Evolutionary conservation across 1,140 invertebrate genomes (phyloP).

Genomic region (Nomia melanderi): DNA sequence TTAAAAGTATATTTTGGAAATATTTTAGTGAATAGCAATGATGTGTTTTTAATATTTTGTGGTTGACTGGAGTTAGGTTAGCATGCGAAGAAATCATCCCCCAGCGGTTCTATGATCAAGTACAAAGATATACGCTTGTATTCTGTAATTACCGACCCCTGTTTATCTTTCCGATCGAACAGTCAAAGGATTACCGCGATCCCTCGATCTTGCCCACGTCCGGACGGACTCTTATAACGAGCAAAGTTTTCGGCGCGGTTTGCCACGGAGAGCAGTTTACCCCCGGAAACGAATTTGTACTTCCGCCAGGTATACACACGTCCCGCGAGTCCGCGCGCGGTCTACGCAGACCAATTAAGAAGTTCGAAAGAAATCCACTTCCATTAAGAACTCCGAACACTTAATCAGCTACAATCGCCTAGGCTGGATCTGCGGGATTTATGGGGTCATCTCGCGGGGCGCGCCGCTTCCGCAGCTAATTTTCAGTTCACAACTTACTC

Average conservation of each 20-base stretch:
- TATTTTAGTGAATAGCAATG: too few relatives aligned
- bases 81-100: too few relatives aligned
- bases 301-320: neutral
- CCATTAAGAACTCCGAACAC: neutral
- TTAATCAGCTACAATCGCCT: neutral
- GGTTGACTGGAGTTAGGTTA: too few relatives aligned
- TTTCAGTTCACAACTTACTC: neutral
- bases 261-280: constrained; percentile 16
- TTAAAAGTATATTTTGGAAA: too few relatives aligned
- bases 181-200: constrained; percentile 8
- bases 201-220: constrained; percentile 25
- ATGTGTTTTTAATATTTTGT: too few relatives aligned
- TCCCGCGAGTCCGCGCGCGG: neutral
- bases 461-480: neutral
- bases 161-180: neutral
- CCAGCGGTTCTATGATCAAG: too few relatives aligned
- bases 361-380: neutral
- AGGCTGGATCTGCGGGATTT: neutral
- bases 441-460: neutral
- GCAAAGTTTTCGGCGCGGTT: constrained; percentile 27
- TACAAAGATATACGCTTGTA: too few relatives aligned
- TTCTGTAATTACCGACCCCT: neutral
- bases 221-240: constrained; percentile 31
- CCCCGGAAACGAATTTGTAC: neutral
- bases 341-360: constrained; percentile 16